Evolutionary conservation across 2,113 vertebrate genomes (phyloP), one percentile per base, ranked within the genome.

Genomic region (Hydrolagus affinis): DNA sequence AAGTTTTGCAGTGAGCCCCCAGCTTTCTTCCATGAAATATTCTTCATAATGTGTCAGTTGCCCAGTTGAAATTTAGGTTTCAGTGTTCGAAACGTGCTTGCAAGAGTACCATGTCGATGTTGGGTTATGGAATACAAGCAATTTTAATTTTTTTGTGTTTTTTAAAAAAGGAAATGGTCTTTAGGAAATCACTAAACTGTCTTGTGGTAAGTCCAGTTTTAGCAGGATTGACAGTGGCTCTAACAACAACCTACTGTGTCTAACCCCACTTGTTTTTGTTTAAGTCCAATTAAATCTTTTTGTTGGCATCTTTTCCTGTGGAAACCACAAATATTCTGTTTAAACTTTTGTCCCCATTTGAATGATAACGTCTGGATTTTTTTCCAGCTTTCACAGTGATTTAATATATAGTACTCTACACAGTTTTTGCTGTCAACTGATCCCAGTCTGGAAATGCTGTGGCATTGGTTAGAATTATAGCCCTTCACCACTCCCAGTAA

Each of bases 341-440:
- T 56, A 56, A 56, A 21, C 19, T 21, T 64, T 66, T 30, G 28
- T 32, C 78, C 66, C 25, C n/a, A 32, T 83, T 66, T 62, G 59
- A 83, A 19, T 68, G 62, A 21, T 83, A 66, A 17, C 64, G 60
- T 83, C 12, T 83, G 77, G 78, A 60, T 66, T 68, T 4, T n/a
- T 32, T 83, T 60, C 78, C 78, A 83, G 59, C 19, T 30, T 68
- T 14, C 0, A 62, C 4, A 83, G 32, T 83, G 28, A 83, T 83
- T 32, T 64, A 25, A 3, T 9, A 19, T 17, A 19, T 78, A 83
- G 44, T 44, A 44, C 44, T 44, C 44, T 44, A 44, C 44, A 44
- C 44, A 44, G 44, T 44, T 44, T 68, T 23, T 83, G 78, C 44
- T 44, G 78, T 83, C 78, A 83, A 21, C 78, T 83, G 78, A 17